Conservation (phyloP, 2,797 vertebrate species). For the Paramormyrops hopkinsi region DNA sequence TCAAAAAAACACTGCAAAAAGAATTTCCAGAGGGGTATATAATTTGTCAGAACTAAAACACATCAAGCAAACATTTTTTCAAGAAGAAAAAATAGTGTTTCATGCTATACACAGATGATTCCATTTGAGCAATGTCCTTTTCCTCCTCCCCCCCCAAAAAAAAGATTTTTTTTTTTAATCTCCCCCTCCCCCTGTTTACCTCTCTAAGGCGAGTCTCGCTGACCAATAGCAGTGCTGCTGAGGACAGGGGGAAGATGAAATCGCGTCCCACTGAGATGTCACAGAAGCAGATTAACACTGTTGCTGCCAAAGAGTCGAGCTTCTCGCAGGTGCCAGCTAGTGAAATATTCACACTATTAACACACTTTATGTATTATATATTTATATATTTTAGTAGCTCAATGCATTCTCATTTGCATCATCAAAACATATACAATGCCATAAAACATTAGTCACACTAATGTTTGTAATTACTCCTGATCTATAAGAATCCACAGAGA, state of each 20-base stretch:
- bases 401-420: not conserved
- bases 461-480: not conserved
- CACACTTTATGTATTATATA: not conserved
- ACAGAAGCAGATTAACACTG: constrained; percentile 51
- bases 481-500: not conserved
- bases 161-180: not conserved
- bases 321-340: constrained; percentile 47
- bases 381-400: not conserved
- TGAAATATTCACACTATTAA: not conserved
- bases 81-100: not conserved
- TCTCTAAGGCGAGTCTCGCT: not conserved
- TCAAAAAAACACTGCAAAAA: not conserved
- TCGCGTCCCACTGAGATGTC: constrained; percentile 49
- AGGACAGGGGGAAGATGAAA: constrained; percentile 50
- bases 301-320: constrained; percentile 47
- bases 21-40: not conserved
- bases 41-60: not conserved
- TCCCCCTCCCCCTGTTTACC: not conserved
- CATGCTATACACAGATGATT: not conserved
- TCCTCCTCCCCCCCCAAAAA: not conserved
- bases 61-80: not conserved
- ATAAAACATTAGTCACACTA: not conserved
- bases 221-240: constrained; percentile 40
- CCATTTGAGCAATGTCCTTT: not conserved
- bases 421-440: not conserved